phyloP scores from a whole-genome alignment of 92 coral and sea anemone species.

The Desmophyllum pertusum region DNA sequence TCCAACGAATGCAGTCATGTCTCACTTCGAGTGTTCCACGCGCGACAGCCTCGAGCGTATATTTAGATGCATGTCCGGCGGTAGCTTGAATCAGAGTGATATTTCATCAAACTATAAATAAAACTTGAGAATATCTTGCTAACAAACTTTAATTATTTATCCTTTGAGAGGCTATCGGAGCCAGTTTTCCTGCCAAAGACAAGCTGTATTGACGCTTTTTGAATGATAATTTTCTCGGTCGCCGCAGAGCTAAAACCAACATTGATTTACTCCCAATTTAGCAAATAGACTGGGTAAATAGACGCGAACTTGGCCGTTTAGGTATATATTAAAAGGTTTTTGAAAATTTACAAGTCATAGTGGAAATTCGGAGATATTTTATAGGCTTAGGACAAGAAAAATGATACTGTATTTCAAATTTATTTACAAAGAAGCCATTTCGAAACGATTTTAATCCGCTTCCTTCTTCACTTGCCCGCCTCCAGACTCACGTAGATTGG shows the following conservation, averaged over 20 bases:
- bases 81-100: neutral
- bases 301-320: constrained; percentile 2
- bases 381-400: no score
- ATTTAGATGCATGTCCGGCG: neutral
- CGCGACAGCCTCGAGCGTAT: neutral
- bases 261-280: constrained; percentile 1
- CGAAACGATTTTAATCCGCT: neutral
- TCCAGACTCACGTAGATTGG: neutral
- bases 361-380: no score
- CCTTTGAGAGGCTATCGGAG: neutral
- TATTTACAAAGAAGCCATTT: neutral
- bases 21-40: no score
- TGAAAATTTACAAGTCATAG: neutral
- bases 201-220: constrained; percentile 22
- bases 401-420: no score
- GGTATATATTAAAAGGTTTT: no score
- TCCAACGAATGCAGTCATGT: no score
- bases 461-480: neutral
- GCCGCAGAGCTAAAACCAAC: neutral
- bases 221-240: neutral
- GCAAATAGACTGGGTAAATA: neutral
- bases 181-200: neutral
- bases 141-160: neutral
- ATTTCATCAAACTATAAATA: constrained; percentile 1
- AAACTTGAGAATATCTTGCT: neutral